These are phyloP conservation scores for Hirtodrosophila trivittata DNA, from an alignment of 2,888 invertebrate genomes.

Conservation along the genomic window DNA sequence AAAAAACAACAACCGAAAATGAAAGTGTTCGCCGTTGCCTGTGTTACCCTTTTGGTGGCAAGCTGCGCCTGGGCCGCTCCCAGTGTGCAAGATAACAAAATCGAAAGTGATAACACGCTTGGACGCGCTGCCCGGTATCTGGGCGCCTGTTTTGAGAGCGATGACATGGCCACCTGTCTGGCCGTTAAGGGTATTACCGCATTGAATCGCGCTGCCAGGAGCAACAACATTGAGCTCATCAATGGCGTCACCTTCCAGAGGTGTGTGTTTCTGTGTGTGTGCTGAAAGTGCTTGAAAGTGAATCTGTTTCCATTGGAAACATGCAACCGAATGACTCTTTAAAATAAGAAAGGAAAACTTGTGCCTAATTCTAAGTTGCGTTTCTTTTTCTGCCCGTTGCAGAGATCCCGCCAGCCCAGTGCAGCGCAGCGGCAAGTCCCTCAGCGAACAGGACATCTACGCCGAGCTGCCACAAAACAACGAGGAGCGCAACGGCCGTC, in stretches of 20 bases:
- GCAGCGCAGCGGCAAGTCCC: conserved; percentile 82
- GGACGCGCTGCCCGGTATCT: conserved; percentile 82
- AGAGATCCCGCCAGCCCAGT: conserved; percentile 82
- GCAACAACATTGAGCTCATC: conserved; percentile 85
- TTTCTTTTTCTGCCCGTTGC: conserved; percentile 40
- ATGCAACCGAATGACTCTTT: conserved; percentile 15
- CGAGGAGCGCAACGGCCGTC: conserved; percentile 85
- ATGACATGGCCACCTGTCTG: conserved; percentile 85
- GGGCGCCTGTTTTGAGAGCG: conserved; percentile 83
- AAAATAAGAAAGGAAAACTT: conserved; percentile 11
- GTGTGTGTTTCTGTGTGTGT: conserved; percentile 76
- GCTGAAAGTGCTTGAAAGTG: conserved; percentile 37
- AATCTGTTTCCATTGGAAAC: conserved; percentile 7
- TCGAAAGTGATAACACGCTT: conserved; percentile 84
- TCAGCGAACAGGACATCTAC: conserved; percentile 85
- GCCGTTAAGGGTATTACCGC: conserved; percentile 86
- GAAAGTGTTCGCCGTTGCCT: conserved; percentile 81
- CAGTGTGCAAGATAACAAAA: conserved; percentile 82
- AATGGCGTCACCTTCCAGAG: conserved; percentile 86
- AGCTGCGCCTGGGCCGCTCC: conserved; percentile 80
- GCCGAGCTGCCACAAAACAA: conserved; percentile 85
- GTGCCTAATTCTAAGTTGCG: conserved; percentile 16
- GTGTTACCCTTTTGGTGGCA: conserved; percentile 76
- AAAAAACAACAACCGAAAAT: conserved; percentile 69
- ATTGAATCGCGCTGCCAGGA: conserved; percentile 85